A percentile compares a stretch with the other conserved stretches of the same genome.
These are phyloP conservation scores for Sebastes variabilis DNA, from an alignment of 2,797 vertebrate species.

Conservation along the genomic window DNA sequence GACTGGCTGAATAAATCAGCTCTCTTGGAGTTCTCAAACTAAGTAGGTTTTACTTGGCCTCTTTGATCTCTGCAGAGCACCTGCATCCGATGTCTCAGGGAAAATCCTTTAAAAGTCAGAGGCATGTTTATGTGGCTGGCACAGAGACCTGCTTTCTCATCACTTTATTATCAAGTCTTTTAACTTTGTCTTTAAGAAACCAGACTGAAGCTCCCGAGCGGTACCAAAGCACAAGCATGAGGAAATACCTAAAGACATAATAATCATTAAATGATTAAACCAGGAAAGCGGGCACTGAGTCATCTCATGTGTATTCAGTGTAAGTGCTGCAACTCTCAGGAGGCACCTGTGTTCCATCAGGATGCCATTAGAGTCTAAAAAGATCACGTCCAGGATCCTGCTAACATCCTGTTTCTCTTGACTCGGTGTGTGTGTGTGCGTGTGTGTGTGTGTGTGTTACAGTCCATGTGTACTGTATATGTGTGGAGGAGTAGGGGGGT, in stretches of 20 bases:
- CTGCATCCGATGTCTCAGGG: constrained; percentile 80
- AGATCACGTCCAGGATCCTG: constrained; percentile 69
- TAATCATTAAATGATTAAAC: constrained; percentile 81
- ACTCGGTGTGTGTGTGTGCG: constrained; percentile 38
- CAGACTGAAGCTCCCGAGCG: constrained; percentile 49
- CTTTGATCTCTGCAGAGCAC: constrained; percentile 82
- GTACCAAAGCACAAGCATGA: constrained; percentile 53
- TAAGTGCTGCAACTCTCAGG: constrained; percentile 62
- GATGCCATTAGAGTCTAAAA: constrained; percentile 75
- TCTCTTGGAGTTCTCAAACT: constrained; percentile 66
- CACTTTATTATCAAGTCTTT: constrained; percentile 74
- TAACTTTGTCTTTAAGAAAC: constrained; percentile 45
- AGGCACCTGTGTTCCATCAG: constrained; percentile 81
- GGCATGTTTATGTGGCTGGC: constrained; percentile 75
- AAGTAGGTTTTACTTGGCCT: constrained; percentile 64
- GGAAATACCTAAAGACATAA: constrained; percentile 79
- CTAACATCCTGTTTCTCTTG: constrained; percentile 71
- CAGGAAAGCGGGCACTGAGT: constrained; percentile 66
- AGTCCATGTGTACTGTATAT: constrained; percentile 54
- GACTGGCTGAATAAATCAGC: constrained; percentile 69
- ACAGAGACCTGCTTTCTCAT: constrained; percentile 73
- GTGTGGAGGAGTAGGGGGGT: constrained; percentile 27
- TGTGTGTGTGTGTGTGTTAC: constrained; percentile 11
- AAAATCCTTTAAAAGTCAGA: constrained; percentile 81
- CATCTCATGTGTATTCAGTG: constrained; percentile 66